Percentiles rank a stretch among this genome's conserved stretches.
phyloP scores from a whole-genome alignment of 2,113 vertebrate species.

The Cottus gobio region DNA sequence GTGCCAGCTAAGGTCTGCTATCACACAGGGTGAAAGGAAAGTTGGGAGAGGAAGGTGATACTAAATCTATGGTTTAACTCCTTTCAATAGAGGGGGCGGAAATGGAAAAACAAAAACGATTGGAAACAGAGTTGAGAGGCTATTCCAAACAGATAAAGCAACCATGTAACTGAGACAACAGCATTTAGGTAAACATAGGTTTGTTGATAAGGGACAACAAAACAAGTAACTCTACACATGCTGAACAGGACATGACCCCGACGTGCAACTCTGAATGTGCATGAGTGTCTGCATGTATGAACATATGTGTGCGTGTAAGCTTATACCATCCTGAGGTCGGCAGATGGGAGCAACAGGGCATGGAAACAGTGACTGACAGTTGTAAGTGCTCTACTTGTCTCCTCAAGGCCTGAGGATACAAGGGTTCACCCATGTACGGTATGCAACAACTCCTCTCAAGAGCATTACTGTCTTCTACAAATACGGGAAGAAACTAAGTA shows the following conservation, averaged over 20 bases:
- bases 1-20: slow-evolving; percentile 26
- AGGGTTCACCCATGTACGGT: slow-evolving; percentile 53
- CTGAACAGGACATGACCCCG: slow-evolving; percentile 25
- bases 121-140: slow-evolving; percentile 54
- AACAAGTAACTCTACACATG: slow-evolving; percentile 56
- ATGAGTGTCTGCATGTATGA: slow-evolving; percentile 51
- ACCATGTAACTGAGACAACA: slow-evolving; percentile 44
- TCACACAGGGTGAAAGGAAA: slow-evolving; percentile 36
- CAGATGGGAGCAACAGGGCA: slow-evolving; percentile 65
- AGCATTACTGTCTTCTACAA: slow-evolving; percentile 33
- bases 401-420: slow-evolving; percentile 51
- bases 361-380: slow-evolving; percentile 67
- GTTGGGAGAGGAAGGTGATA: slow-evolving; percentile 24
- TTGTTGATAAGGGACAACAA: slow-evolving; percentile 49
- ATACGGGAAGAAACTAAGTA: slow-evolving; percentile 16
- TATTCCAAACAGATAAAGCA: slow-evolving; percentile 30
- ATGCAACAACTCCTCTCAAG: slow-evolving; percentile 65
- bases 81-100: slow-evolving; percentile 17
- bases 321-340: slow-evolving; percentile 60
- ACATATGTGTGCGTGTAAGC: slow-evolving; percentile 58
- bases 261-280: slow-evolving; percentile 32
- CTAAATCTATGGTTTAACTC: slow-evolving; percentile 53
- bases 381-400: slow-evolving; percentile 68
- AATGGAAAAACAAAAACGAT: slow-evolving; percentile 39
- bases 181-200: slow-evolving; percentile 42